Percentiles rank a stretch among this genome's conserved stretches.
These are phyloP conservation scores for Lacanobia wlatinum DNA, from an alignment of 2,888 invertebrate species.

Conservation along the genomic window DNA sequence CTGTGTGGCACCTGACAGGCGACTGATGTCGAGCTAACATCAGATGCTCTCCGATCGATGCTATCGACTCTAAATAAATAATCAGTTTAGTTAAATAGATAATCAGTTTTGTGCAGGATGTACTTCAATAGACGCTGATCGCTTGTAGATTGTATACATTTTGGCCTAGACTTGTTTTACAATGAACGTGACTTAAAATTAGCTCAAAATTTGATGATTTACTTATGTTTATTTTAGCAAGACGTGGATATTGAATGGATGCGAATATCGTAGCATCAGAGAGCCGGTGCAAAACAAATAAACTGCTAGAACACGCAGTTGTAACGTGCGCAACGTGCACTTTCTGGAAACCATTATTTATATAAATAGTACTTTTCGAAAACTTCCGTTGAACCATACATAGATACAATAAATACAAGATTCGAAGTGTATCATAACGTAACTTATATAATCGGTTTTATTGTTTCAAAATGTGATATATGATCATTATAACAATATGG, in stretches of 20 bases:
- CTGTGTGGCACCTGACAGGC: slow-evolving; percentile 2
- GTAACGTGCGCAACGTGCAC: slow-evolving; percentile 21
- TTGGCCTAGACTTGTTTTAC: not conserved
- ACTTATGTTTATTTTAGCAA: slow-evolving; percentile 24
- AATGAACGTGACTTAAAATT: slow-evolving; percentile 5
- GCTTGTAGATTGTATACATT: not conserved
- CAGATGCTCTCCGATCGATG: slow-evolving; percentile 8
- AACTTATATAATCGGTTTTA: slow-evolving; percentile 13
- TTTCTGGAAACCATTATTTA: slow-evolving; percentile 17
- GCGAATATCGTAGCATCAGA: slow-evolving; percentile 16
- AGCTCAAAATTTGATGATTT: slow-evolving; percentile 20
- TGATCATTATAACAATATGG: slow-evolving; percentile 11
- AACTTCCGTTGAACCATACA: not conserved
- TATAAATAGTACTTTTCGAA: slow-evolving; percentile 16
- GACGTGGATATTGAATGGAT: slow-evolving; percentile 21
- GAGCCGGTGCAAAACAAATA: slow-evolving; percentile 28
- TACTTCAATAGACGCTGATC: not conserved
- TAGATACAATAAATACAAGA: not conserved
- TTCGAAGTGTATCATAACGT: not conserved
- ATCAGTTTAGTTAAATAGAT: no score
- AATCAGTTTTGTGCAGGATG: not conserved
- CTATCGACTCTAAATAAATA: not conserved
- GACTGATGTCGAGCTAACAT: slow-evolving; percentile 5
- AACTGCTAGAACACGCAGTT: slow-evolving; percentile 12
- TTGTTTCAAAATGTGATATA: slow-evolving; percentile 21